A percentile compares a stretch with the other conserved stretches of the same genome.
Evolutionary conservation across 2,888 invertebrate genomes (phyloP).

Genomic region (Tipula lateralis): DNA sequence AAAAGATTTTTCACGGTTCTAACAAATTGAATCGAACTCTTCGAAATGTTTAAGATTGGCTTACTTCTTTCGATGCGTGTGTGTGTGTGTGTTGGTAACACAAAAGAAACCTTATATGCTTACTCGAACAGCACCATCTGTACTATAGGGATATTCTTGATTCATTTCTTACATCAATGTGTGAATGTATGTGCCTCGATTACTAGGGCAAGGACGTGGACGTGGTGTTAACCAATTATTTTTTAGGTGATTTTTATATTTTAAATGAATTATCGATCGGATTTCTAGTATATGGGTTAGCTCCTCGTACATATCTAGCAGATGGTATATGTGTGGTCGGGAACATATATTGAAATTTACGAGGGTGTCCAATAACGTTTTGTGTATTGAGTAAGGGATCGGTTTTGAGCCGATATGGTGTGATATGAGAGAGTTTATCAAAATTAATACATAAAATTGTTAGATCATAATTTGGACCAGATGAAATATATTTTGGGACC

Average conservation of each 20-base stretch:
- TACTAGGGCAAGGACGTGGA: neutral
- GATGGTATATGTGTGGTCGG: neutral
- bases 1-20: constrained; percentile 19
- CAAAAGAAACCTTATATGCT: neutral
- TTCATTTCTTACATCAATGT: neutral
- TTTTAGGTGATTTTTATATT: neutral
- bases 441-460: too few species aligned
- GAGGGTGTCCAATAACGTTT: too few species aligned
- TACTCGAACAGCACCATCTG: neutral
- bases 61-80: neutral
- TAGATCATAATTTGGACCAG: too few species aligned
- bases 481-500: too few species aligned
- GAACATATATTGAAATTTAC: neutral
- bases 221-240: neutral
- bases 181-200: neutral
- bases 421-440: too few species aligned
- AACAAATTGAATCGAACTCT: neutral
- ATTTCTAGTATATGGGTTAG: neutral
- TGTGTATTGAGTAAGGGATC: too few species aligned
- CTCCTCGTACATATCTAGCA: neutral
- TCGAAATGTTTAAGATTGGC: neutral
- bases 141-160: neutral
- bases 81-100: neutral
- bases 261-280: constrained; percentile 12
- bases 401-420: too few species aligned